Conservation (phyloP, 2,888 invertebrate genomes). For the Minunthozetes semirufus region DNA sequence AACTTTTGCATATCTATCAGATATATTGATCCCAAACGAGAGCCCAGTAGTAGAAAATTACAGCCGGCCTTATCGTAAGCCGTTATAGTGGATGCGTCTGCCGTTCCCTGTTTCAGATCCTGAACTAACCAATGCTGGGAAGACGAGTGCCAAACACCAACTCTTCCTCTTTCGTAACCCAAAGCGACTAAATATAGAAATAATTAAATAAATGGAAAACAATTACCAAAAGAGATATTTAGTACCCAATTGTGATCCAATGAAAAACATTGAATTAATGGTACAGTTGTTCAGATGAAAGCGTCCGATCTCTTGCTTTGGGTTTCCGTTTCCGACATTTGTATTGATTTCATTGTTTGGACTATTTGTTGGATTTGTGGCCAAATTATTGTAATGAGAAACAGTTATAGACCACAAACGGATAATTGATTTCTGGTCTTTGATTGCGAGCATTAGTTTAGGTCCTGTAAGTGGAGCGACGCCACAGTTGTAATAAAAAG, state of each 20-base stretch:
- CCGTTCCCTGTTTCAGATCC: slow-evolving; percentile 55
- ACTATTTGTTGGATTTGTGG: not conserved
- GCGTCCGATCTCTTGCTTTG: slow-evolving; percentile 34
- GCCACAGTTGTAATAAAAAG: slow-evolving; percentile 34
- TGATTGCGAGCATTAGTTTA: slow-evolving; percentile 33
- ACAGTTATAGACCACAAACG: slow-evolving; percentile 30
- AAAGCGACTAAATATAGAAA: slow-evolving; percentile 67
- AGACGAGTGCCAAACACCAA: slow-evolving; percentile 99
- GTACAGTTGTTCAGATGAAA: slow-evolving; percentile 34
- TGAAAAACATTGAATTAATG: slow-evolving; percentile 79
- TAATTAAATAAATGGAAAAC: not conserved
- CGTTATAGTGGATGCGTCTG: slow-evolving; percentile 88
- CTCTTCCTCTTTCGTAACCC: slow-evolving; percentile 73
- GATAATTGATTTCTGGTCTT: slow-evolving; percentile 28
- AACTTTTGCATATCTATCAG: slow-evolving; percentile 96
- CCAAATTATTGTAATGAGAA: slow-evolving; percentile 5
- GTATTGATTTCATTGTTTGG: not conserved
- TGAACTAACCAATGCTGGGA: slow-evolving; percentile 76
- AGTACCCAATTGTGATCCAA: slow-evolving; percentile 69
- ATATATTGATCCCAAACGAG: slow-evolving; percentile 92
- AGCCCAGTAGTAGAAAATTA: slow-evolving; percentile 77
- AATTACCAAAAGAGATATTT: too few species aligned
- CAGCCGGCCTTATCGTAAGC: slow-evolving; percentile 96
- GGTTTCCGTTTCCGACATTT: not conserved
- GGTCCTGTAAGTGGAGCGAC: not conserved